These are phyloP conservation scores for Pollachius pollachius DNA, from an alignment of 2,113 vertebrate species.

Conservation along the genomic window DNA sequence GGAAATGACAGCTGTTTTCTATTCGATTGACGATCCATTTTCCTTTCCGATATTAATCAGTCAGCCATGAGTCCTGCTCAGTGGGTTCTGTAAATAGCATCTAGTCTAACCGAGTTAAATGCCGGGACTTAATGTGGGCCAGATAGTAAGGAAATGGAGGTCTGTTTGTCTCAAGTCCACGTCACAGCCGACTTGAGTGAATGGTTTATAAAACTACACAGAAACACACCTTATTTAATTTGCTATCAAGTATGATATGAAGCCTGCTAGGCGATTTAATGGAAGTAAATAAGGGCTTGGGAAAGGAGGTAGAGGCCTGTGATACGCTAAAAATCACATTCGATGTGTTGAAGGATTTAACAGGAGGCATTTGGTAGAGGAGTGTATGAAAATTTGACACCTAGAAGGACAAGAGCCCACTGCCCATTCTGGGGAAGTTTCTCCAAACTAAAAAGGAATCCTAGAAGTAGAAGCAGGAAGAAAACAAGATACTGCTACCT, in stretches of 20 bases:
- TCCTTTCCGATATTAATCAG: slow-evolving; percentile 64
- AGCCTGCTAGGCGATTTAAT: not conserved
- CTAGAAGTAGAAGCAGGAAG: slow-evolving; percentile 9
- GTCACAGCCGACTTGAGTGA: slow-evolving; percentile 42
- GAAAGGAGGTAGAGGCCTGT: not conserved
- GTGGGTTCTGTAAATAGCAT: slow-evolving; percentile 57
- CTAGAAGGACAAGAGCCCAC: slow-evolving; percentile 5
- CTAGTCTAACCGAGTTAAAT: slow-evolving; percentile 58
- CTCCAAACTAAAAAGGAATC: slow-evolving; percentile 21
- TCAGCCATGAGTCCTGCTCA: slow-evolving; percentile 50
- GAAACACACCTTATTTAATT: slow-evolving; percentile 25
- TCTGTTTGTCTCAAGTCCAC: slow-evolving; percentile 39
- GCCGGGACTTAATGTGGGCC: slow-evolving; percentile 58
- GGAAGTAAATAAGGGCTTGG: not conserved
- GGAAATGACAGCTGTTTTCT: slow-evolving; percentile 66
- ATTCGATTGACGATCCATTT: slow-evolving; percentile 71
- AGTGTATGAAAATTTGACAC: slow-evolving; percentile 12
- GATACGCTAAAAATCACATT: not conserved
- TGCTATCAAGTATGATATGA: slow-evolving; percentile 13
- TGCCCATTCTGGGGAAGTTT: slow-evolving; percentile 1
- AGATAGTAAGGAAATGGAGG: slow-evolving; percentile 26
- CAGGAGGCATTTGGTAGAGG: not conserved
- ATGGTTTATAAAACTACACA: slow-evolving; percentile 33
- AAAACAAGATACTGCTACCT: slow-evolving; percentile 6
- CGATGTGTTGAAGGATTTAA: not conserved